Evolutionary conservation across 2,113 vertebrate species (phyloP).

Genomic region (Amphiprion ocellaris): DNA sequence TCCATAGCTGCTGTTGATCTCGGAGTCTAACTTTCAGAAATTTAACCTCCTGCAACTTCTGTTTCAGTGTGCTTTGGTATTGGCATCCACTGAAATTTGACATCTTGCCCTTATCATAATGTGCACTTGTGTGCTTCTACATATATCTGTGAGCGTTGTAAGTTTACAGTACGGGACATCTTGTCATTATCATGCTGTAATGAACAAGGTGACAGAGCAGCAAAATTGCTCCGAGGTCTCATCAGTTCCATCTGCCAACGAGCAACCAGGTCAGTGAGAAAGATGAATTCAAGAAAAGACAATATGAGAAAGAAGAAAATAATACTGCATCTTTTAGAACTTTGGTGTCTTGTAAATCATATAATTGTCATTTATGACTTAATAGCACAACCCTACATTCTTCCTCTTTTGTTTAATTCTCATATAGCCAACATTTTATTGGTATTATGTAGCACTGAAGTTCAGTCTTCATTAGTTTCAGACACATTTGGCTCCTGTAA

Average conservation of each 20-base stretch:
- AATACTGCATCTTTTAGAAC: too few relatives aligned
- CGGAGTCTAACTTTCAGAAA: not conserved
- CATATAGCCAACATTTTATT: not conserved
- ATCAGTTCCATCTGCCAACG: conserved; percentile 56
- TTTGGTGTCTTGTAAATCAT: too few relatives aligned
- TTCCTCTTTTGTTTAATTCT: conserved; percentile 22
- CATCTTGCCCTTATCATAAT: not conserved
- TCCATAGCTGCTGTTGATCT: not conserved
- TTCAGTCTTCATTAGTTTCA: not conserved
- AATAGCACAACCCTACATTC: not conserved
- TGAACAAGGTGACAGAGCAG: conserved; percentile 56
- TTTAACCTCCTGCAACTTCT: not conserved
- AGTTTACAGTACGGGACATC: conserved; percentile 21
- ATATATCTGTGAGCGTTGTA: not conserved
- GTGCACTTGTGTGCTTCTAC: not conserved
- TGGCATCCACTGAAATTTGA: not conserved
- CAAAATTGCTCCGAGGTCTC: conserved; percentile 51
- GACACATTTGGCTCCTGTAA: not conserved
- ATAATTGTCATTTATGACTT: too few relatives aligned
- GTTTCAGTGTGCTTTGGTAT: not conserved
- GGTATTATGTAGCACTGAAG: not conserved
- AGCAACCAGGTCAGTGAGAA: conserved; percentile 47
- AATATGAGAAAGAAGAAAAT: not conserved
- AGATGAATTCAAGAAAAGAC: not conserved
- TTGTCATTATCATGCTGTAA: conserved; percentile 64